Conservation (phyloP, 2,797 vertebrate genomes). For the Argyrosomus regius region DNA sequence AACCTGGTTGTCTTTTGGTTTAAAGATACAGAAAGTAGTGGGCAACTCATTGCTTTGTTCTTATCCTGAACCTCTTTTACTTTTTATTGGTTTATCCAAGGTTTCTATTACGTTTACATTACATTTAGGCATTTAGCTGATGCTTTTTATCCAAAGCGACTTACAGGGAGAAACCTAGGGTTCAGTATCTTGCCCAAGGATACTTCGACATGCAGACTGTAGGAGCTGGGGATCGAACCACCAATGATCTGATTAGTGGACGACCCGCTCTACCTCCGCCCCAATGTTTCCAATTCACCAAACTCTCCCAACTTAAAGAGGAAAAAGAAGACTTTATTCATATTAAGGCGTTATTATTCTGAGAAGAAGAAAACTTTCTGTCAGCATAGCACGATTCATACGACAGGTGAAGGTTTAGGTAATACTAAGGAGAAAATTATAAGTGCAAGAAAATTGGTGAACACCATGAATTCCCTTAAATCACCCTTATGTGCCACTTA, state of each 20-base stretch:
- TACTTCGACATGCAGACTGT: no score
- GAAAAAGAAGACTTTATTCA: neutral
- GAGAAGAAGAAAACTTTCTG: no score
- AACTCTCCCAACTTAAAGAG: neutral
- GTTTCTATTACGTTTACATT: no score
- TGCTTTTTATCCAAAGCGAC: no score
- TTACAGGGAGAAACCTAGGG: no score
- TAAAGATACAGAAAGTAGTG: neutral
- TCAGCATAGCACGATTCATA: neutral
- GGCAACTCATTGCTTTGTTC: neutral
- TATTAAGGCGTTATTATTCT: neutral
- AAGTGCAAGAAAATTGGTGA: neutral
- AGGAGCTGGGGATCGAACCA: no score
- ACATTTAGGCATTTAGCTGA: no score
- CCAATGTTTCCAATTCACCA: neutral
- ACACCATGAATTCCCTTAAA: neutral
- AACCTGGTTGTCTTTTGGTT: constrained; percentile 25
- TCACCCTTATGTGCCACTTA: neutral
- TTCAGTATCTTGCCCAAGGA: no score
- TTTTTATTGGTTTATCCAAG: no score
- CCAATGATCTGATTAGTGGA: no score
- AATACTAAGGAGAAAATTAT: neutral
- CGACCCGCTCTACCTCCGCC: no score
- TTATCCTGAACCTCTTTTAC: neutral
- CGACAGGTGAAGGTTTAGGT: neutral